Conservation (phyloP, 2,797 vertebrate species). For the Nasua narica region DNA sequence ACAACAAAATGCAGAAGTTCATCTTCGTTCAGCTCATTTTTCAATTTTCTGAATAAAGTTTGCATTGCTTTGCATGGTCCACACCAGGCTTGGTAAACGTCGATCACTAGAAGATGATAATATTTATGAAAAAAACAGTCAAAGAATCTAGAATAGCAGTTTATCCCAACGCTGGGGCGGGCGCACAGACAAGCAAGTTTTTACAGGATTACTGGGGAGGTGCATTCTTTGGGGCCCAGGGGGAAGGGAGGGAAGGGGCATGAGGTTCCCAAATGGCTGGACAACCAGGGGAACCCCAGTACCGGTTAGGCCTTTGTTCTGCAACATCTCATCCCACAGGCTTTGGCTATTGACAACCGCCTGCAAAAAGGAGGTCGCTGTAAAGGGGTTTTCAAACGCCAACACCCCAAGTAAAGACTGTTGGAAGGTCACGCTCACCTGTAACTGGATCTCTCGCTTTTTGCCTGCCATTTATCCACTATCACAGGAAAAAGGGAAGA, state of each 20-base stretch:
- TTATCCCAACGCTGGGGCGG: neutral
- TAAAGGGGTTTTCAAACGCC: neutral
- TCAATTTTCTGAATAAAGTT: slow-evolving; percentile 81
- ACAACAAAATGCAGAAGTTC: slow-evolving; percentile 82
- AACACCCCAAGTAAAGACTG: neutral
- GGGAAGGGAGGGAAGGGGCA: fast-evolving
- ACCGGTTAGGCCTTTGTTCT: slow-evolving; percentile 84
- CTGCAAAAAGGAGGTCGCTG: slow-evolving; percentile 66
- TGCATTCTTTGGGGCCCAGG: too few species aligned
- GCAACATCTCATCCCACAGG: slow-evolving; percentile 84
- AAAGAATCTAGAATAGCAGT: neutral
- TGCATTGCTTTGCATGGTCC: slow-evolving; percentile 86
- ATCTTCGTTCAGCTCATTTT: slow-evolving; percentile 81
- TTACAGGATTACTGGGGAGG: neutral
- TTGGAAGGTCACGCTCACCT: slow-evolving; percentile 72
- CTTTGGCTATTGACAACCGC: slow-evolving; percentile 63
- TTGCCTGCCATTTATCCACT: slow-evolving; percentile 79
- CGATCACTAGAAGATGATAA: slow-evolving; percentile 80
- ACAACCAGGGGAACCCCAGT: neutral
- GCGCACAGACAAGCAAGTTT: neutral
- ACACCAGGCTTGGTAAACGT: slow-evolving; percentile 86
- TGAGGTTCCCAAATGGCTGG: neutral
- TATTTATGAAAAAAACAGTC: neutral
- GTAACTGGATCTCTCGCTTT: slow-evolving; percentile 81
- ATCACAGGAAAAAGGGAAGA: neutral